Conservation (phyloP, 2,113 vertebrate genomes). For the Ranitomeya imitator region DNA sequence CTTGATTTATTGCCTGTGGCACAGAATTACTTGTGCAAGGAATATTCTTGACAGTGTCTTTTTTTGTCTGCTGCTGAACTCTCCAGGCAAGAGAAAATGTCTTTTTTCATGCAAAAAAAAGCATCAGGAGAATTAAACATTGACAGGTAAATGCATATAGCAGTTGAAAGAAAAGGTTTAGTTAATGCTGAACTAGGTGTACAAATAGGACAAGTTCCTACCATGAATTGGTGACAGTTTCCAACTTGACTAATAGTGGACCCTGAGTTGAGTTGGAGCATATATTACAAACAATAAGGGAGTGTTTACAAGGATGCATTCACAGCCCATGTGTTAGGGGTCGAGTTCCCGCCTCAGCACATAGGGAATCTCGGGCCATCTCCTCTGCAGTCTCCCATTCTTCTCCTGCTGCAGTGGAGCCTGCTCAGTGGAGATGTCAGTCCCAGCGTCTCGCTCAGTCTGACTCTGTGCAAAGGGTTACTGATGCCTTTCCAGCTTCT, state of each 20-base stretch:
- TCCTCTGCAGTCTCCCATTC: too few species aligned
- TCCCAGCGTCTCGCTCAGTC: too few species aligned
- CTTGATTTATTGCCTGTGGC: conserved; percentile 40
- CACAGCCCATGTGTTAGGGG: too few species aligned
- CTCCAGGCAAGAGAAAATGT: conserved; percentile 30
- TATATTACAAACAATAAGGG: background rate
- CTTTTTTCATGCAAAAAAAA: conserved; percentile 22
- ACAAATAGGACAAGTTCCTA: background rate
- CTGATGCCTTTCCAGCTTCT: too few species aligned
- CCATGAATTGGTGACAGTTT: background rate
- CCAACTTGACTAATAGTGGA: background rate
- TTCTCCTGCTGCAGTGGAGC: too few species aligned
- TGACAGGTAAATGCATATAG: conserved; percentile 5
- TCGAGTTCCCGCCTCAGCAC: too few species aligned
- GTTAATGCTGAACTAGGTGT: background rate
- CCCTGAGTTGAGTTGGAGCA: background rate
- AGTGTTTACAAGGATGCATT: too few species aligned
- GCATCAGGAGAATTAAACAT: conserved; percentile 24
- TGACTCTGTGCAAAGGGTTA: too few species aligned
- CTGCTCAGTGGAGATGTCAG: too few species aligned
- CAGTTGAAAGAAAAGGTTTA: background rate
- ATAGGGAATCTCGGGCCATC: too few species aligned
- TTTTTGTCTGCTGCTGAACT: conserved; percentile 22
- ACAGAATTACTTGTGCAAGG: background rate
- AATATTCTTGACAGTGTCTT: conserved; percentile 17